Base-by-base conservation (phyloP, 2,113 vertebrate species). In the Ptilonorhynchus violaceus region DNA sequence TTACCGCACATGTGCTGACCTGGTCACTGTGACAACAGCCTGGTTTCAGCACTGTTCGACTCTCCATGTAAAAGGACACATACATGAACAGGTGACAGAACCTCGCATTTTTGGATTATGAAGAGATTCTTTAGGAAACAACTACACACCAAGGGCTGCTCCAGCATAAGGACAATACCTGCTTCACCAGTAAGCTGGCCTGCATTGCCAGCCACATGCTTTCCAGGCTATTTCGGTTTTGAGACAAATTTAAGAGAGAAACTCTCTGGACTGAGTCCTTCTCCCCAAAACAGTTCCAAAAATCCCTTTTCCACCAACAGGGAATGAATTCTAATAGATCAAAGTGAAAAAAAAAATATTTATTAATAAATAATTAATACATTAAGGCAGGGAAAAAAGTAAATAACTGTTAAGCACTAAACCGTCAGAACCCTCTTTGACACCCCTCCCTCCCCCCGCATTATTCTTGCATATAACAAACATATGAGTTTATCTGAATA, bases 171-270 rank as follows among this genome's bases (percentile, higher is more conserved):
- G 37, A 70, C 25, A 77, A 18, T 5, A 9, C 10, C 31, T 55
- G 49, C n/a, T 55, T 46, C 2, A 1, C 39, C 8, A 13, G 24
- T 24, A 19, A 72, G 7, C 9, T 5, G 1, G 19, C 9, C n/a
- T 27, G 42, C 24, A 30, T 6, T 67, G 24, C 24, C 52, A 46
- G 50, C 33, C 41, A 24, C 19, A 3, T 13, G 21, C 22, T 27
- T 23, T 62, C 2, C 0, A 28, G 67, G 52, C 42, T 39, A 39
- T 39, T 39, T 39, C 37, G 37, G 37, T 39, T 39, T 39, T 39
- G 37, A 39, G 37, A 39, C 8, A 39, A 39, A 39, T 39, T 39
- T 39, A 39, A 39, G 37, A 39, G 37, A 39, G 37, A 39, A 39
- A 39, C 37, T 39, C 37, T 39, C 37, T 39, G 37, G 37, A 39